Evolutionary conservation across 2,797 vertebrate genomes (phyloP).

Genomic region (Paguma larvata): DNA sequence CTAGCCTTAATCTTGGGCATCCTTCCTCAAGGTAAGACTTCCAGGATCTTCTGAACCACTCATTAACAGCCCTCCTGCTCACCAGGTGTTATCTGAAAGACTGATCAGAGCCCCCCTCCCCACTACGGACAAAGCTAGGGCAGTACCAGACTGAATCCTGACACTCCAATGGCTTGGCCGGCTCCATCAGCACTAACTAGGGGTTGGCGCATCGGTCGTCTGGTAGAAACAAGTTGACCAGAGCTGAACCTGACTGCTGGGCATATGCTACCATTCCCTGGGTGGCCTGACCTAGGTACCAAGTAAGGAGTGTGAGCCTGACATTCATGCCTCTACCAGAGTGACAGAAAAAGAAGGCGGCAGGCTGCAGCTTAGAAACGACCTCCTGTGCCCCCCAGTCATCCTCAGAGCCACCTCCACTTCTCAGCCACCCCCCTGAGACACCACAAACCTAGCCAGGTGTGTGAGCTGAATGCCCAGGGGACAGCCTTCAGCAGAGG

Average conservation of each 20-base stretch:
- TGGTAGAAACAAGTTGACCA: neutral
- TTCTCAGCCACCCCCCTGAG: neutral
- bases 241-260: neutral
- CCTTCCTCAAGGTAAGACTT: neutral
- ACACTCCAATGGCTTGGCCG: neutral
- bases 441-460: constrained; percentile 29
- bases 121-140: neutral
- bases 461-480: neutral
- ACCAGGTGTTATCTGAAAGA: neutral
- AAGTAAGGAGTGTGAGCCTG: neutral
- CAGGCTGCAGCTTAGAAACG: neutral
- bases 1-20: neutral
- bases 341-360: neutral
- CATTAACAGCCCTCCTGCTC: neutral
- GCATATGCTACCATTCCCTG: neutral
- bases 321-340: neutral
- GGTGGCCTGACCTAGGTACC: neutral
- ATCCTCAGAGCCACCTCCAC: neutral
- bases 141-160: neutral
- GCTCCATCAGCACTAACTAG: neutral
- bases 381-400: neutral
- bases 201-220: neutral
- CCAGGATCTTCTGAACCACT: neutral
- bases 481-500: neutral
- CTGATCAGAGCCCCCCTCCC: neutral